Conservation (phyloP, 2,888 invertebrate species). For the Halictus quadricinctus region DNA sequence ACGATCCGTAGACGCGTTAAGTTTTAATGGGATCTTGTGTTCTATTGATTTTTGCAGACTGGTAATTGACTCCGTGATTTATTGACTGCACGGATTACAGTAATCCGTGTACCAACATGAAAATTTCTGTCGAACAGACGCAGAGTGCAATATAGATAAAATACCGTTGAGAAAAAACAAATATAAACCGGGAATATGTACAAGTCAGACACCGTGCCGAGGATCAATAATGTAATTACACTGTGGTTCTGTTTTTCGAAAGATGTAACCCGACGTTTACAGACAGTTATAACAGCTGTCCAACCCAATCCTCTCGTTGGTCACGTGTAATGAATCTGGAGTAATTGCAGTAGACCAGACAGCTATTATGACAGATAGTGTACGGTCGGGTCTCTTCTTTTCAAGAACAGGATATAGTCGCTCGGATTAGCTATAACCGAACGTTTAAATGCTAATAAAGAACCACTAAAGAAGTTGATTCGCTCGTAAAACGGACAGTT, state of each 20-base stretch:
- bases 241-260: background rate
- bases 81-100: background rate
- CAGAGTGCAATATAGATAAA: background rate
- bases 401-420: background rate
- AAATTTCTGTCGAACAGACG: background rate
- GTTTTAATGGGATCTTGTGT: background rate
- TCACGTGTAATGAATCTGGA: conserved; percentile 8
- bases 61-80: background rate
- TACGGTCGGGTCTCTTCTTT: background rate
- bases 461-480: background rate
- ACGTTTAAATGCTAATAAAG: background rate
- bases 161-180: background rate
- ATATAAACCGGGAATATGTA: background rate
- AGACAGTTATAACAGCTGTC: background rate
- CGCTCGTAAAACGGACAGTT: background rate
- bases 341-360: background rate
- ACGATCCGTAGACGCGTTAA: background rate
- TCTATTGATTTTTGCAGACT: background rate
- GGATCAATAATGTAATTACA: background rate
- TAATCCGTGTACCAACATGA: background rate
- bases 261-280: background rate
- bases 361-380: background rate
- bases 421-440: background rate
- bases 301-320: background rate
- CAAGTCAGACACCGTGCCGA: background rate